phyloP scores from a whole-genome alignment of 2,113 vertebrate species.

The human region DNA sequence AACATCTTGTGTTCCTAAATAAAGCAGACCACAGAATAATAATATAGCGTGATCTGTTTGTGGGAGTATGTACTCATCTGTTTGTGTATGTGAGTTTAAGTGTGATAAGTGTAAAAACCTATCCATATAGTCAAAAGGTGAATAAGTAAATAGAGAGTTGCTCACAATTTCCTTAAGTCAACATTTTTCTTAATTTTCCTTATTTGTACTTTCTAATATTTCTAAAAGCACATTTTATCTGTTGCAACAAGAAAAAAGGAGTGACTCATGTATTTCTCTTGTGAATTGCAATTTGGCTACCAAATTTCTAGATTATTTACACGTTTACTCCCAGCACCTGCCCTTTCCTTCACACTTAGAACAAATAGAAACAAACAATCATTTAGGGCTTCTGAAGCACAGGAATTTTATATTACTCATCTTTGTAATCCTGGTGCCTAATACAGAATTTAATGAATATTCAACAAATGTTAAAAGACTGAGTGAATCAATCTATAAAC shows the following conservation, averaged over 20 bases:
- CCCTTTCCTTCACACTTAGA: not conserved
- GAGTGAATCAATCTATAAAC: not conserved
- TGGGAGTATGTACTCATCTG: not conserved
- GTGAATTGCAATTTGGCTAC: not conserved
- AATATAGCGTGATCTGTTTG: not conserved
- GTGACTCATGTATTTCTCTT: not conserved
- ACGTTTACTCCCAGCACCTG: not conserved
- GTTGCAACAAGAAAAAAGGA: not conserved
- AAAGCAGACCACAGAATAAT: not conserved
- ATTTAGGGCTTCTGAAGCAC: not conserved
- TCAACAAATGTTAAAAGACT: not conserved
- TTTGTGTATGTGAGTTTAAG: not conserved
- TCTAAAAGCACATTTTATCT: not conserved
- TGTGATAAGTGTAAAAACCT: not conserved
- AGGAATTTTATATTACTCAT: not conserved
- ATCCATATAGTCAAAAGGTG: not conserved
- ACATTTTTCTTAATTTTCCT: not conserved
- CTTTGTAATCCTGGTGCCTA: not conserved
- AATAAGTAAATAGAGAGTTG: not conserved
- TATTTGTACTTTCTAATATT: slow-evolving; percentile 5
- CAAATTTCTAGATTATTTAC: slow-evolving; percentile 17
- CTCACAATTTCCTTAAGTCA: not conserved
- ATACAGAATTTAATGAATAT: not conserved
- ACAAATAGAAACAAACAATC: not conserved
- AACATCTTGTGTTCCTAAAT: not conserved